Base-by-base conservation (phyloP, 2,113 vertebrate species). In the Trogon melanurus region DNA sequence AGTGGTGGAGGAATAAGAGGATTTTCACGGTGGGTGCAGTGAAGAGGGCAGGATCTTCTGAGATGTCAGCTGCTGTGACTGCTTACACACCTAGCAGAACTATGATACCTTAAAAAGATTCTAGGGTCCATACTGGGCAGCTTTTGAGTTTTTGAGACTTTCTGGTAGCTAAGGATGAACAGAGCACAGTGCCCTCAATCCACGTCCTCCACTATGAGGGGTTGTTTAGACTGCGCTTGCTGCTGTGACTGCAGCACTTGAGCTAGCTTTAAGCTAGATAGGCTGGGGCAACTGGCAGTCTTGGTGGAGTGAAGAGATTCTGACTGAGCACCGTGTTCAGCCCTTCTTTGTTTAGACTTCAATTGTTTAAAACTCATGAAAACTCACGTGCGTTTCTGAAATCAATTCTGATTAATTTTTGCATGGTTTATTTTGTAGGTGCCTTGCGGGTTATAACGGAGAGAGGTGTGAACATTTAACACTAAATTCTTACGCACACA, bases 381-480 rank as follows among this genome's bases (percentile, higher is more conserved):
- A 95, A 89, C n/a, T 14, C 10, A 17, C 3, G 5, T 29, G 67
- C 6, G 3, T 41, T 61, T 23, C 73, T 75, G 53, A 51, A 81
- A 80, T 36, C 57, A n/a, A 30, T 74, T 87, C 53, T 76, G 64
- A 80, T 51, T 91, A 36, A 69, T 29, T 65, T 69, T 82, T 89
- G 47, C 22, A 12, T 16, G 34, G 10, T 93, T 89, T 96, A 25
- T 82, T 87, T 94, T 91, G 36, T 91, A 98, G 98, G 90, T 98
- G 98, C 90, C 97, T 97, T 13, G 97, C 98, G 45, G 98, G 98
- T 67, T 98, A 98, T 61, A 98, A 97, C 54, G 98, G 98, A 82
- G 98, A 98, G 95, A 98, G 98, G 34, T 98, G 98, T 94, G 98
- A 98, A 64, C 98, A 98, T 56, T 76, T 98, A 88, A 97, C 97